Conservation (phyloP, 2,888 invertebrate genomes). For the Napeogenes sylphis region DNA sequence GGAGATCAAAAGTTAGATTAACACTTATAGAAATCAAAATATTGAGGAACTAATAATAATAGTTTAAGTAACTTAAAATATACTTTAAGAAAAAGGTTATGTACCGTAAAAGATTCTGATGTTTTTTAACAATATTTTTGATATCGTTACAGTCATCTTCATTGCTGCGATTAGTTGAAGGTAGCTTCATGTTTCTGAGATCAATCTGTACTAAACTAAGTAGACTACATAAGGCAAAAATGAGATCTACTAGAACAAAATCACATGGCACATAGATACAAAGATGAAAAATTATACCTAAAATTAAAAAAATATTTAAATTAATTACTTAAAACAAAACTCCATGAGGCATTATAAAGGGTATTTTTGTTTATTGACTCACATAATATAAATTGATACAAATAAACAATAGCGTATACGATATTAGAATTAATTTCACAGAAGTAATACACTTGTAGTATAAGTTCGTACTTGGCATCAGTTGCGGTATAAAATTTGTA, state of each 20-base stretch:
- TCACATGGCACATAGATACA: conserved; percentile 33
- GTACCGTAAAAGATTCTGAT: conserved; percentile 36
- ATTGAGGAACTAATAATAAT: too few relatives aligned
- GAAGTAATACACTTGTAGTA: conserved; percentile 26
- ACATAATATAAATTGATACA: conserved; percentile 22
- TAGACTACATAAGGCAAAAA: conserved; percentile 28
- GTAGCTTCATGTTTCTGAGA: conserved; percentile 24
- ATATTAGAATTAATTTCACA: conserved; percentile 19
- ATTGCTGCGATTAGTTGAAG: conserved; percentile 6
- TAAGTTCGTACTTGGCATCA: conserved; percentile 20
- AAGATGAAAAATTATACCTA: conserved; percentile 28
- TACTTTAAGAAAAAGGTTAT: neutral
- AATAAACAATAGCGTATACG: conserved; percentile 23
- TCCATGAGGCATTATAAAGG: neutral
- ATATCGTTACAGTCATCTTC: conserved; percentile 24
- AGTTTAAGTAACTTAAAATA: neutral
- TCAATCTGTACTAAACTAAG: conserved; percentile 32
- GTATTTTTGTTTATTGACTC: conserved; percentile 14
- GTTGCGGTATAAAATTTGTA: conserved; percentile 13
- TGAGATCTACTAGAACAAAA: conserved; percentile 29
- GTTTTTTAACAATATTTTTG: conserved; percentile 29
- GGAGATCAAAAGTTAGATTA: too few relatives aligned
- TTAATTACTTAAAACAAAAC: neutral
- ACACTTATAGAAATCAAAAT: too few relatives aligned
- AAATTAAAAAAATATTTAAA: conserved; percentile 8